Base-by-base conservation (phyloP, 2,888 invertebrate species). In the Pseudolycoriella hygida region DNA sequence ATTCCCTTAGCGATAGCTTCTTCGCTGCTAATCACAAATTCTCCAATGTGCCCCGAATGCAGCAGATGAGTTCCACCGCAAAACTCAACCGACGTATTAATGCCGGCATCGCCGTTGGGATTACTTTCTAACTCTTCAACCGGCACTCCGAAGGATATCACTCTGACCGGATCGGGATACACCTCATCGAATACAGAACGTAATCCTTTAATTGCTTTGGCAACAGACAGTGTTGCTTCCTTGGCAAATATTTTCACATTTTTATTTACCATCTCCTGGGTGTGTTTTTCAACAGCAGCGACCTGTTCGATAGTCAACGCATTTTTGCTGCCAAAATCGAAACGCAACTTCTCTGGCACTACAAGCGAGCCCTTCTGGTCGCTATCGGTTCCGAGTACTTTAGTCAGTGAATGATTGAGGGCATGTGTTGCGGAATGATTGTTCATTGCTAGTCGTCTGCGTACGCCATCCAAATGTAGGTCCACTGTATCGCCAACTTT, bases 1-100 rank as follows among this genome's bases (percentile, higher is more conserved):
- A 97, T 89, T 46, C 98, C 98, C 68, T 98, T 98, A 40, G 98
- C 93, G 53, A 99, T 98, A 11, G 98, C 97, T 69, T 98, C 98
- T 71, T 99, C 98, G 54, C 87, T 86, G 3, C 89, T 79, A 56
- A 99, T 96, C 2, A 96, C 85, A 67, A 98, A 90, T 55, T 88
- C 82, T 31, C 92, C 93, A 57, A 96, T 85, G 61, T 99, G 94
- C 0, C 90, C 86, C 17, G 93, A 83, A 54, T 81, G 78, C 54
- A 80, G 77, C 47, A 97, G 72, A 70, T 97, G 97, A 6, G 98
- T 98, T 54, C 98, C 98, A 47, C 98, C 98, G 66, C 98, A 99
- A 69, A 99, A 98, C 68, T 99, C 98, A 5, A 99, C 87, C 2
- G 97, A 94, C 0, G 94, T 94, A 48, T 79, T 70, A 43, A 75